A percentile compares a stretch with the other conserved stretches of the same genome.
Evolutionary conservation across 2,888 invertebrate species (phyloP).

Genomic region (Colostygia pectinataria): DNA sequence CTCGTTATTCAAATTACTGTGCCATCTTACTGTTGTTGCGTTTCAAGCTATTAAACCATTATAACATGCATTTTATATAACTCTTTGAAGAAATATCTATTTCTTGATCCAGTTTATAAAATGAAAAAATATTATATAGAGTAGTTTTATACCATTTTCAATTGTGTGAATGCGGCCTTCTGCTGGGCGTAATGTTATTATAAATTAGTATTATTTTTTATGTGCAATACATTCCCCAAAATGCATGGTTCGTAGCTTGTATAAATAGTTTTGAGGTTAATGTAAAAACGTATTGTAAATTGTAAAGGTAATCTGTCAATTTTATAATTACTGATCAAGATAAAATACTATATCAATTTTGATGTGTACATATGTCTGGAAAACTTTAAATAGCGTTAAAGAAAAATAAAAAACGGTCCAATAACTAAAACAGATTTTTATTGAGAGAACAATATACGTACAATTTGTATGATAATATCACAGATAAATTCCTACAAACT

Average conservation of each 20-base stretch:
- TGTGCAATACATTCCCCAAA: conserved; percentile 70
- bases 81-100: too few species aligned
- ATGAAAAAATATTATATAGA: too few species aligned
- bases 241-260: conserved; percentile 47
- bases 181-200: conserved; percentile 3
- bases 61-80: not conserved
- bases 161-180: conserved; percentile 8
- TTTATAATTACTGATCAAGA: conserved; percentile 15
- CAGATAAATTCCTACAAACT: not conserved
- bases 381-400: not conserved
- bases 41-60: not conserved
- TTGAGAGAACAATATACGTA: not conserved
- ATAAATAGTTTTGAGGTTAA: conserved; percentile 34
- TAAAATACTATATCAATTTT: too few species aligned
- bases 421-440: conserved; percentile 7
- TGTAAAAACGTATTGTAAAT: conserved; percentile 26
- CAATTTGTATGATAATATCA: not conserved
- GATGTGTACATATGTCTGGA: not conserved
- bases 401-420: conserved; percentile 6
- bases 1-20: conserved; percentile 45
- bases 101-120: too few species aligned
- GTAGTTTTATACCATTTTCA: not conserved
- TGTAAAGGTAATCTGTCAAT: conserved; percentile 17
- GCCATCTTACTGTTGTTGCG: conserved; percentile 44
- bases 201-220: conserved; percentile 35